Conservation (phyloP, 2,797 vertebrate genomes). For the Parauchenoglanis ngamensis region DNA sequence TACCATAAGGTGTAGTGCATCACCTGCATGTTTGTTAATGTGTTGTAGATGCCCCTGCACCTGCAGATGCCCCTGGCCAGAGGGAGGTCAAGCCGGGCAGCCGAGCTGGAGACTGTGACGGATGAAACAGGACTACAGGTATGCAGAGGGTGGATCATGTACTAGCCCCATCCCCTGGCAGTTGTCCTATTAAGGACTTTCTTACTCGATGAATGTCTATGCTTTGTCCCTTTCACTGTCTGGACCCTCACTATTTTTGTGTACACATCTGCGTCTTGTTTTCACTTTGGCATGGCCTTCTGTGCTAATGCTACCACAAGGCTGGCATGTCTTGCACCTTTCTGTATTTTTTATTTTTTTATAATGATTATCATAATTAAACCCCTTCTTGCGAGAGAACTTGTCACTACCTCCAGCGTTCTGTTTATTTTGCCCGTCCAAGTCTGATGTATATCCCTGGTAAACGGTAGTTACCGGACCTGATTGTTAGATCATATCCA, state of each 20-base stretch:
- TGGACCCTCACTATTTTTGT: background rate
- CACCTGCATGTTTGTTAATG: slow-evolving; percentile 19
- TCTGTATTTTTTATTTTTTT: background rate
- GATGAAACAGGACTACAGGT: slow-evolving; percentile 92
- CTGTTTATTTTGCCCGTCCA: too few relatives aligned
- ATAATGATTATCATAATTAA: background rate
- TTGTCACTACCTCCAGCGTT: background rate
- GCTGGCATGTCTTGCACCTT: background rate
- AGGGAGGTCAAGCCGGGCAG: slow-evolving; percentile 91
- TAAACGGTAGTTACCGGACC: too few relatives aligned
- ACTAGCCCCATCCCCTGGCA: background rate
- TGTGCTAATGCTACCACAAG: background rate
- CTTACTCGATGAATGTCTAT: background rate
- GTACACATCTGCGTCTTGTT: background rate
- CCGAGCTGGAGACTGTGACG: slow-evolving; percentile 83
- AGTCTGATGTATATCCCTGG: too few relatives aligned
- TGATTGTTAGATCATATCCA: background rate
- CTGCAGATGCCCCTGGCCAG: slow-evolving; percentile 86
- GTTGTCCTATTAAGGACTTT: background rate
- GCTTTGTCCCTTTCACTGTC: background rate
- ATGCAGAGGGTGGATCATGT: slow-evolving; percentile 68
- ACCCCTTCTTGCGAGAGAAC: background rate
- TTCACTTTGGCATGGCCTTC: background rate
- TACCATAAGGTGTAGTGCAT: background rate
- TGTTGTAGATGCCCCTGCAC: slow-evolving; percentile 79